Evolutionary conservation across 2,797 vertebrate species (phyloP).

Genomic region (Nyctalus aviator): DNA sequence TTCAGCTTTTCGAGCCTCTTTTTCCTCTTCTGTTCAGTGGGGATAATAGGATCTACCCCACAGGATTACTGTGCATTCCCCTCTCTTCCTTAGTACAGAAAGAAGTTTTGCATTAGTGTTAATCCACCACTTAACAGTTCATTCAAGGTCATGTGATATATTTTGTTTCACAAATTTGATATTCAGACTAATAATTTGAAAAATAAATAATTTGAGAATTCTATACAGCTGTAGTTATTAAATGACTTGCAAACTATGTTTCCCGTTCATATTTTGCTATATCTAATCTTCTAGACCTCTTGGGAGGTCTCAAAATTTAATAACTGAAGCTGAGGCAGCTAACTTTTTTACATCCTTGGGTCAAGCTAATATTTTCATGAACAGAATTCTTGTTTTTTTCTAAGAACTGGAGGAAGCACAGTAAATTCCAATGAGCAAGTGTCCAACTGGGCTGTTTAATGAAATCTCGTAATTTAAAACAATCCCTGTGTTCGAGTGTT

Average conservation of each 20-base stretch:
- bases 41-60: neutral
- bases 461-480: conserved; percentile 38
- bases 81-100: neutral
- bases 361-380: conserved; percentile 46
- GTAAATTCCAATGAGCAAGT: neutral
- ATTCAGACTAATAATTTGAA: conserved; percentile 34
- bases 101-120: neutral
- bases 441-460: conserved; percentile 5
- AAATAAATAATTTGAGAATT: conserved; percentile 40
- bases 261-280: neutral
- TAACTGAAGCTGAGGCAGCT: conserved; percentile 21
- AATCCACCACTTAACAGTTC: neutral
- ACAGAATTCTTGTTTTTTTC: conserved; percentile 37
- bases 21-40: neutral
- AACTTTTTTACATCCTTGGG: neutral
- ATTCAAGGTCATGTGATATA: neutral
- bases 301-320: neutral
- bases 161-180: conserved; percentile 8
- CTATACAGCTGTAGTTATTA: conserved; percentile 45
- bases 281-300: conserved; percentile 42
- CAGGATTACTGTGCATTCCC: neutral
- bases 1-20: neutral
- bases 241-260: neutral
- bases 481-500: neutral
- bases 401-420: conserved; percentile 12